A percentile compares a stretch with the other conserved stretches of the same genome.
Evolutionary conservation across 1,140 invertebrate species (phyloP).

Genomic region (Coelopa frigida): DNA sequence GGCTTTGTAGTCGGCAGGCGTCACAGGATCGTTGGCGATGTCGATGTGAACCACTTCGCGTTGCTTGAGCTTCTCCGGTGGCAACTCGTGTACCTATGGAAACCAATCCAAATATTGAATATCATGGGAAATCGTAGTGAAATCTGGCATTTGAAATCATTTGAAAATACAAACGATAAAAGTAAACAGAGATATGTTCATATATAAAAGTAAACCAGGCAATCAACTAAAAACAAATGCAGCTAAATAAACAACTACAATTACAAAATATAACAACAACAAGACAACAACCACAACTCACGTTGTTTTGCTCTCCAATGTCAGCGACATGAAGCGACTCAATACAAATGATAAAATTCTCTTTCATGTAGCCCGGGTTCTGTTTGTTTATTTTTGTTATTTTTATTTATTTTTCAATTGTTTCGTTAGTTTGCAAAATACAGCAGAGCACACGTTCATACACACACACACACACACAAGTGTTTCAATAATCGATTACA

Average conservation of each 20-base stretch:
- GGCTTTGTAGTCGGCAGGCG: slow-evolving; percentile 77
- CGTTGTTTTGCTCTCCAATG: slow-evolving; percentile 71
- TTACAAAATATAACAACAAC: too few species aligned
- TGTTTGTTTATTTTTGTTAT: slow-evolving; percentile 43
- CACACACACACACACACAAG: slow-evolving; percentile 1
- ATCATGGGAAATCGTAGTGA: too few species aligned
- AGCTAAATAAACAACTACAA: background rate
- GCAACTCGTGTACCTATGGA: slow-evolving; percentile 76
- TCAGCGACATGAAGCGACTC: slow-evolving; percentile 94
- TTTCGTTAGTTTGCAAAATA: slow-evolving; percentile 10
- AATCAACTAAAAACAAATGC: slow-evolving; percentile 8
- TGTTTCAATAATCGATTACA: too few species aligned
- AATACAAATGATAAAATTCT: slow-evolving; percentile 93
- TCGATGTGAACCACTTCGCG: slow-evolving; percentile 89
- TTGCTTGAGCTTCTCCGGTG: slow-evolving; percentile 77
- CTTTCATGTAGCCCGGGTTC: slow-evolving; percentile 99
- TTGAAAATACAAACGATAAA: slow-evolving; percentile 10
- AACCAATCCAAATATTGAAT: background rate
- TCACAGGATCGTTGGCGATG: slow-evolving; percentile 86
- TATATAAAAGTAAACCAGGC: too few species aligned
- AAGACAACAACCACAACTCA: slow-evolving; percentile 50
- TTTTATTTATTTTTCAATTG: slow-evolving; percentile 4
- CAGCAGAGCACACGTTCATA: slow-evolving; percentile 10
- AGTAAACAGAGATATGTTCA: too few species aligned
- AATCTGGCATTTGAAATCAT: too few species aligned